Evolutionary conservation across 2,113 vertebrate genomes (phyloP), one percentile per base, ranked within the genome.

Genomic region (Lontra canadensis): DNA sequence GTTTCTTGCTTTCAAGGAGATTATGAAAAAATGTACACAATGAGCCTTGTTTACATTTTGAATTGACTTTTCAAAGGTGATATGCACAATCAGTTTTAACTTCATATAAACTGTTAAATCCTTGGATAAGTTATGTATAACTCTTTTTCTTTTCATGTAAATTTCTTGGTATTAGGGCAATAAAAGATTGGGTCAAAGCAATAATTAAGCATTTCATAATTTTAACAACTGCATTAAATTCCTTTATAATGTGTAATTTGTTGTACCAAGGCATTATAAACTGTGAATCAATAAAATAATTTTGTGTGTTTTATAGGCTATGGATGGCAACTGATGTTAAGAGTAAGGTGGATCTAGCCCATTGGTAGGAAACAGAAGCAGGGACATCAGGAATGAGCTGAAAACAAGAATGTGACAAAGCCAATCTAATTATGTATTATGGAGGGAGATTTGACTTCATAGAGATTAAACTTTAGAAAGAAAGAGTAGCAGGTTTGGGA

Each of bases 21-120:
- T 83, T 92, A 76, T 97, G 25, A 95, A 47, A 93, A 88, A 97
- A 89, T 80, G 14, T 83, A 44, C 29, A 73, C 25, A 83, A 52
- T 69, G n/a, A 96, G 23, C 57, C 90, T 39, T 87, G 55, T 18
- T 86, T 9, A 92, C 14, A 79, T 73, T 97, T 97, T 95, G 25
- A 83, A 63, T 55, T 92, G 69, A 82, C 23, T 78, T 86, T 96
- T 85, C 57, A 94, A 92, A 96, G 87, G 25, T 87, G 13, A 11
- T 42, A 57, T 97, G 67, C 85, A 57, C 9, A 84, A 36, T 52
- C 34, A 95, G 26, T 92, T 96, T 92, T 90, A 97, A 85, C 9
- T 81, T 86, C 57, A 86, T 94, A 39, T 49, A 87, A 74, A 90
- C 12, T 90, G 36, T 71, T 92, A 11, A 94, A 61, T 34, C 25